These are phyloP conservation scores for Thalpophila matura DNA, from an alignment of 2,888 invertebrate genomes.

Conservation along the genomic window DNA sequence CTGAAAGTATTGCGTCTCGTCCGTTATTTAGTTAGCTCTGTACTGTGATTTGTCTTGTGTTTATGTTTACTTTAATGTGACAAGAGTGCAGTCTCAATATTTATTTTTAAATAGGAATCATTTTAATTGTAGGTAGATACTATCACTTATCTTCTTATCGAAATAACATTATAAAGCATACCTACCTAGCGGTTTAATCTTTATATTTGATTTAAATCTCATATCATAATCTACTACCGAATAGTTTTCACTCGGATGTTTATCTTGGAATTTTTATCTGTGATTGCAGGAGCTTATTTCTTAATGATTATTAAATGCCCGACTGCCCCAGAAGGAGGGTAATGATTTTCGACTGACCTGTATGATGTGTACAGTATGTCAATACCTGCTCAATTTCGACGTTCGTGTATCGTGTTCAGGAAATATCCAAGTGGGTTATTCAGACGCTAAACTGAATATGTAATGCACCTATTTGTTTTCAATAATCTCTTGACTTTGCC, in stretches of 20 bases:
- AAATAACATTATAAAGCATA: conserved; percentile 11
- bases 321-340: no score
- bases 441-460: conserved; percentile 18
- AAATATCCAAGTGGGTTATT: conserved; percentile 10
- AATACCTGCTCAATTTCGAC: neutral
- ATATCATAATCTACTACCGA: neutral
- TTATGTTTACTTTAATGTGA: conserved; percentile 7
- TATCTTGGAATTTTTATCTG: conserved; percentile 12
- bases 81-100: neutral
- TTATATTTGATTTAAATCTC: conserved; percentile 20
- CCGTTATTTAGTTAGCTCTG: conserved; percentile 25
- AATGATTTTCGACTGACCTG: no score
- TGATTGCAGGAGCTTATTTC: conserved; percentile 14
- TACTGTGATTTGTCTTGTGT: neutral
- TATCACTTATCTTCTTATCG: conserved; percentile 21
- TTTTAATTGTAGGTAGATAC: neutral
- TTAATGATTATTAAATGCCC: no score
- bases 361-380: no score
- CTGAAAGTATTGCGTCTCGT: conserved; percentile 47
- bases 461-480: conserved; percentile 35
- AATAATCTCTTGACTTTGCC: conserved; percentile 33
- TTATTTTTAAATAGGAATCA: neutral
- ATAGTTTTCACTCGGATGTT: conserved; percentile 17
- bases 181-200: conserved; percentile 27
- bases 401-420: conserved; percentile 13